Evolutionary conservation across 2,113 vertebrate species (phyloP), one percentile per base, ranked within the genome.

Genomic region (Sclerurus mexicanus): DNA sequence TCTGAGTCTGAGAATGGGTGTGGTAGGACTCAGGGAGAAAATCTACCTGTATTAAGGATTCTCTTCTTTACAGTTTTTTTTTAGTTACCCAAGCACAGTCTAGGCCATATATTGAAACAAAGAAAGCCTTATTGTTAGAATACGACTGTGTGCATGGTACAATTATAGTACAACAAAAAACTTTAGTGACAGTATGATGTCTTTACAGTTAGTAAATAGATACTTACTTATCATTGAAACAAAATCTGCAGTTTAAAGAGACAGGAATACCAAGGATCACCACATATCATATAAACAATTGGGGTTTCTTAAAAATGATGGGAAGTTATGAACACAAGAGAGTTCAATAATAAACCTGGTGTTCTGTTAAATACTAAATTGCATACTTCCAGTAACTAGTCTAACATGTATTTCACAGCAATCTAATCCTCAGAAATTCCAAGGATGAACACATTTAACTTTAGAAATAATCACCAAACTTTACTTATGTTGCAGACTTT

Each of bases 401-500:
- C 35, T 47, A 76, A 10, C 12, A 81, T 86, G 92, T 60, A 55
- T 37, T 77, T 79, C 67, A 55, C 31, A 79, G 53, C 21, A 68
- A 39, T 58, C 42, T 85, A 87, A 66, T 89, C 22, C 47, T 81
- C 31, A 72, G 49, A 76, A 96, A 68, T 93, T 79, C 35, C 56
- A 91, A 85, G 39, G 46, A 50, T 82, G 74, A 92, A 42, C 42
- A 69, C 8, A 50, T 78, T 82, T 69, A 76, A 31, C 42, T 87
- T 83, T 7, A 86, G 72, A 94, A 91, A 86, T 90, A 73, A 71
- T 74, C 67, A 71, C n/a, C 59, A 92, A 67, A 25, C 63, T 88
- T 94, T 93, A 81, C 59, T 63, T 80, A 40, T 33, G 31, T 67
- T 95, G 77, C 87, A 96, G 87, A 56, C 55, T 90, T 62, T 24